Evolutionary conservation across 2,113 vertebrate genomes (phyloP), one percentile per base, ranked within the genome.

Genomic region (Microtus richardsoni): DNA sequence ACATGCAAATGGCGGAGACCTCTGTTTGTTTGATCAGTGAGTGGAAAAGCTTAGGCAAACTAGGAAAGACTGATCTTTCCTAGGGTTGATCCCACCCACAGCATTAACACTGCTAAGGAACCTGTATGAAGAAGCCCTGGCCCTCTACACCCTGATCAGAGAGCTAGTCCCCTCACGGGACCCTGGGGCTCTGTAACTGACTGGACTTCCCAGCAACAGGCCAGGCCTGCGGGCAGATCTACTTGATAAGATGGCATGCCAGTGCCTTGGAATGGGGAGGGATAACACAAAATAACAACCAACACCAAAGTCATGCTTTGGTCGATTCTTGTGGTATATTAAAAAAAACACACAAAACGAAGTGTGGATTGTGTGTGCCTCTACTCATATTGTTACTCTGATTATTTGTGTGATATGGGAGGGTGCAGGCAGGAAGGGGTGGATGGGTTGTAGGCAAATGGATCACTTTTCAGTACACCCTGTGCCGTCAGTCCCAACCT

Each of bases 401-500:
- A 52, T 62, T 21, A 44, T 92, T 89, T 82, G 11, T 44, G 84
- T 79, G 33, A 71, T 11, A 6, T 13, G 16, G 62, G 24, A 12
- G 73, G 47, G 16, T 36, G 36, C 52, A 95, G 92, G 39, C 36
- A 74, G 49, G 68, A 24, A 84, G 52, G 49, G 75, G 12, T 17
- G 10, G 26, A 39, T 16, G 21, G 52, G 28, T 3, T 49, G 39
- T 26, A 16, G n/a, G 94, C n/a, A 88, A 91, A 64, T 0, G 12
- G 52, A 84, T 17, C 39, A 54, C 30, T 96, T 64, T 84, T 73
- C 41, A 78, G 60, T 36, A 39, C 60, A 64, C 7, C 11, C 12
- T 1, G 22, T 91, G 21, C 49, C 91, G 36, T 49, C 30, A 88
- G 49, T 85, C 62, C 39, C 96, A 95, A 89, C 92, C 83, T 88